Evolutionary conservation across 2,797 vertebrate genomes (phyloP), one percentile per base, ranked within the genome.

Genomic region (Malacoctenus gilli): DNA sequence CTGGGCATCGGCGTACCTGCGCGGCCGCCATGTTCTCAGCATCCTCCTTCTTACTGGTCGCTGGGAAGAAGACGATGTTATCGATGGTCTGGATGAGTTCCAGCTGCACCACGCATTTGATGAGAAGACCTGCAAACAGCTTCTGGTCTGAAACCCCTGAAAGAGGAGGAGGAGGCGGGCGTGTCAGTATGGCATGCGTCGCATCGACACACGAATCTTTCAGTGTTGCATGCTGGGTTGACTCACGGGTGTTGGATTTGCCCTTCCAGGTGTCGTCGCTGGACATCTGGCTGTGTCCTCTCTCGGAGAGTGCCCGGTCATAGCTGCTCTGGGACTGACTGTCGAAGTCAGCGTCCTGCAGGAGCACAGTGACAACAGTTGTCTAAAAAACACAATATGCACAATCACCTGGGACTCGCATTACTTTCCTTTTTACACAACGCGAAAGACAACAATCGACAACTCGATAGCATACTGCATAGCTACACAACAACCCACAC

Each of bases 81-180:
- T 99, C 97, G n/a, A 99, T 93, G 58, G 97, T 96, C 85, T 98
- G 97, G 79, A 99, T 99, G 49, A 99, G 78, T 59, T 99, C 97
- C 40, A 99, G 86, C 86, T 99, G 97, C 0, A 99, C 97, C 43
- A 99, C 97, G 39, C 97, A 99, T 80, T 97, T 99, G 72, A 99
- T 98, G 48, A 99, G 93, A 59, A 99, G 94, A 19, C 95, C 94
- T 39, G 96, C 95, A 88, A 99, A 98, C 19, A 99, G 91, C 75
- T 93, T 95, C 91, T 98, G 95, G 85, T 98, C 97, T 50, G 92
- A 90, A 14, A 91, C 79, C 57, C 89, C 90, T 92, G 47, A 10
- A 21, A 11, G 12, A 1, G 30, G 11, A 32, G 10, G 8, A 12
- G 23, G 23, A 32, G 7, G 9, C 5, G 30, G 30, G 9, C 30